These are phyloP conservation scores for Menidia menidia DNA, from an alignment of 2,797 vertebrate genomes.

Conservation along the genomic window DNA sequence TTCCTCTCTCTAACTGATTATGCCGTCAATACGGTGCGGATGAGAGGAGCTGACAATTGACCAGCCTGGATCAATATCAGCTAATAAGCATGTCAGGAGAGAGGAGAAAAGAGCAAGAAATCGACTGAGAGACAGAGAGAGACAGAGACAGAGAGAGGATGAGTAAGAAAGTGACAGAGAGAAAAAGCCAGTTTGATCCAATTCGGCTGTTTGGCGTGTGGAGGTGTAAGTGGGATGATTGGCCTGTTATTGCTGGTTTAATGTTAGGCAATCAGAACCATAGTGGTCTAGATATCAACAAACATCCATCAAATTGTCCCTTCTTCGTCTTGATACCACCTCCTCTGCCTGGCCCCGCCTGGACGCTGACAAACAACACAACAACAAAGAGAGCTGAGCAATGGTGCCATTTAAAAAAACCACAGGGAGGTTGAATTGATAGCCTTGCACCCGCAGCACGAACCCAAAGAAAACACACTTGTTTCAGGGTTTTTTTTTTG, in stretches of 20 bases:
- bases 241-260: slow-evolving; percentile 99
- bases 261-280: slow-evolving; percentile 99
- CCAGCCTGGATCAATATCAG: slow-evolving; percentile 97
- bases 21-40: slow-evolving; percentile 97
- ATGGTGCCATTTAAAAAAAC: slow-evolving; percentile 56
- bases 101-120: slow-evolving; percentile 82
- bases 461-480: slow-evolving; percentile 64
- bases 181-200: slow-evolving; percentile 91
- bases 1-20: slow-evolving; percentile 89
- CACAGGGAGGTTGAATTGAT: slow-evolving; percentile 71
- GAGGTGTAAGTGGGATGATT: slow-evolving; percentile 99
- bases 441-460: slow-evolving; percentile 50
- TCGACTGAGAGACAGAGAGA: slow-evolving; percentile 76
- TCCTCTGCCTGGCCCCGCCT: slow-evolving; percentile 67
- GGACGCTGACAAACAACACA: slow-evolving; percentile 73
- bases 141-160: slow-evolving; percentile 55
- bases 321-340: slow-evolving; percentile 79
- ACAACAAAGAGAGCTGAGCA: slow-evolving; percentile 66
- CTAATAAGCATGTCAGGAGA: slow-evolving; percentile 99
- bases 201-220: slow-evolving; percentile 94
- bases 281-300: slow-evolving; percentile 99
- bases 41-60: slow-evolving; percentile 99
- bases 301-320: slow-evolving; percentile 99
- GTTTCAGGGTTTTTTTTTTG: slow-evolving; percentile 43
- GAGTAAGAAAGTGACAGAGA: slow-evolving; percentile 76